Percentiles rank a stretch among this genome's conserved stretches.
phyloP scores from a whole-genome alignment of 1,140 invertebrate species.

The Sipha flava region DNA sequence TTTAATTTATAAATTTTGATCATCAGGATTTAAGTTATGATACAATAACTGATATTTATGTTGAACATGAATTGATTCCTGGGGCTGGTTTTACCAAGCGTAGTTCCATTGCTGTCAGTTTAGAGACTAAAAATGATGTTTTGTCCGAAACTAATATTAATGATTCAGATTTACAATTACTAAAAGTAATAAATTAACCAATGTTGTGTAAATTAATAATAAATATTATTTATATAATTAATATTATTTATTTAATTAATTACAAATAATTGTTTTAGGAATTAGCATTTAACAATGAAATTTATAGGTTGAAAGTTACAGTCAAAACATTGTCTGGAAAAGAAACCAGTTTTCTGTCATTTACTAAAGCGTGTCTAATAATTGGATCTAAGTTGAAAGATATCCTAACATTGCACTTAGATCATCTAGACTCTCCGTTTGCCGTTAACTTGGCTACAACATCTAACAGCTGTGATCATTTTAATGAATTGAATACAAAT shows the following conservation, averaged over 20 bases:
- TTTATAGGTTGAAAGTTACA: constrained; percentile 65
- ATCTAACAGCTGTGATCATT: constrained; percentile 35
- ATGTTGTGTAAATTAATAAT: neutral
- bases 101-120: neutral
- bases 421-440: constrained; percentile 20
- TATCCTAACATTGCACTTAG: constrained; percentile 10
- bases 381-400: constrained; percentile 7
- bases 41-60: constrained; percentile 13
- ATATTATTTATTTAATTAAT: constrained; percentile 36
- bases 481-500: constrained; percentile 44
- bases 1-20: neutral
- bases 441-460: constrained; percentile 16
- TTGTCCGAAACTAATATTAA: neutral
- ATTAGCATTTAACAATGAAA: constrained; percentile 57
- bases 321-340: constrained; percentile 57
- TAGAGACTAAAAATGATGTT: constrained; percentile 13
- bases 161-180: neutral
- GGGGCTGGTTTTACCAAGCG: neutral
- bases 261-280: no score
- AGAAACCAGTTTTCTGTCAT: constrained; percentile 62
- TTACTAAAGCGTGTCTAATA: constrained; percentile 55
- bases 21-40: constrained; percentile 12
- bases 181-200: neutral
- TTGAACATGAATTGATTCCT: constrained; percentile 22
- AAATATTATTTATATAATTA: neutral